Conservation (phyloP, 1,140 invertebrate species). For the Caenorhabditis elegans region DNA sequence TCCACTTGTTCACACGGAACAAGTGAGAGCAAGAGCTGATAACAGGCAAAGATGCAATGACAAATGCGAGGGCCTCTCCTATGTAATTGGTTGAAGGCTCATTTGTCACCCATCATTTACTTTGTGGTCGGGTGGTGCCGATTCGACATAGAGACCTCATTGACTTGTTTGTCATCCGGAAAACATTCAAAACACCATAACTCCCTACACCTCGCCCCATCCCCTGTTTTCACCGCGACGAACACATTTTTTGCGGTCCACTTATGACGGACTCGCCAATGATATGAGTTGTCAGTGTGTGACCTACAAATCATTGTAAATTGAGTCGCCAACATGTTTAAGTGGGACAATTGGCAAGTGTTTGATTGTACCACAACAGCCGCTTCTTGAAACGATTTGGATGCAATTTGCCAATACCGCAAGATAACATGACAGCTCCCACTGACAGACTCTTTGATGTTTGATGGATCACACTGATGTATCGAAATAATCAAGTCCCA, state of each 20-base stretch:
- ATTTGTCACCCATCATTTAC: conserved; percentile 32
- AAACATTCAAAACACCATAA: background rate
- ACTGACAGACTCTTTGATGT: background rate
- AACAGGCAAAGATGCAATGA: conserved; percentile 18
- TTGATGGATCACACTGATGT: conserved; percentile 12
- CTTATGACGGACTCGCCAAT: background rate
- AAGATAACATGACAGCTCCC: conserved; percentile 7
- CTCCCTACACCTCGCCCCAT: background rate
- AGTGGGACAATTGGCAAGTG: background rate
- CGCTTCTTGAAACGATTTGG: background rate
- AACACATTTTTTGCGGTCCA: conserved; percentile 26
- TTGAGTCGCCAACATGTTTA: conserved; percentile 29
- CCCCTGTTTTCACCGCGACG: background rate
- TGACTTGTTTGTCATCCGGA: background rate
- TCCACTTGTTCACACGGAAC: conserved; percentile 11
- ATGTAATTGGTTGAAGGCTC: conserved; percentile 33
- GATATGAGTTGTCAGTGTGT: background rate
- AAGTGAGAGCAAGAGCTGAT: background rate
- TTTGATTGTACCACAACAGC: conserved; percentile 24
- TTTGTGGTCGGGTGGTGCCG: conserved; percentile 29
- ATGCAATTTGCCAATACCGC: conserved; percentile 26
- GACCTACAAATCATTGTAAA: conserved; percentile 13
- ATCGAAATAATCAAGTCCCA: background rate
- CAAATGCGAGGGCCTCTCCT: background rate
- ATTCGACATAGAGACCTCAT: conserved; percentile 19